Conservation (phyloP, 2,797 vertebrate genomes). For the Craterocephalus amniculus region DNA sequence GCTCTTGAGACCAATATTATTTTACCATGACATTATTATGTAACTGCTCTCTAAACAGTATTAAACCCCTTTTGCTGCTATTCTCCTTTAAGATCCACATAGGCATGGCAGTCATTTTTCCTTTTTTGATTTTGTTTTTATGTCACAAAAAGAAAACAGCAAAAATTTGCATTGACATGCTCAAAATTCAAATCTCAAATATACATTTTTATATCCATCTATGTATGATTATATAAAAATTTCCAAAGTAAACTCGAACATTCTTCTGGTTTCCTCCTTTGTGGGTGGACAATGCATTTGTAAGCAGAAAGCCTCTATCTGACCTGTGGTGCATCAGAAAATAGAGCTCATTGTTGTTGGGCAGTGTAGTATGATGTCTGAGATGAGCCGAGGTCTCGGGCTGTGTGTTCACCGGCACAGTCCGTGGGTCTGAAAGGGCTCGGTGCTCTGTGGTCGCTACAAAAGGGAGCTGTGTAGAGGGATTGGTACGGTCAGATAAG, state of each 20-base stretch:
- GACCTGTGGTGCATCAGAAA: constrained; percentile 72
- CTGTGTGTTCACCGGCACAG: constrained; percentile 69
- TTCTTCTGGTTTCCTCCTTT: constrained; percentile 59
- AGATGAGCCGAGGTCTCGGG: constrained; percentile 77
- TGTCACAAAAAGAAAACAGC: constrained; percentile 1
- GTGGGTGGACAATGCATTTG: constrained; percentile 64
- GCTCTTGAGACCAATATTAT: constrained; percentile 68
- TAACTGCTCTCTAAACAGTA: constrained; percentile 68
- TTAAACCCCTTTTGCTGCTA: constrained; percentile 54
- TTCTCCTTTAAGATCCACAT: constrained; percentile 17
- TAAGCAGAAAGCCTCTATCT: constrained; percentile 65
- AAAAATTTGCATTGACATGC: constrained; percentile 22
- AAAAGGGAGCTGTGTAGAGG: constrained; percentile 79
- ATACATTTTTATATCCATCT: background rate
- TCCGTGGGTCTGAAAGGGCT: constrained; percentile 74
- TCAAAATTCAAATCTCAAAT: background rate
- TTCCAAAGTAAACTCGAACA: constrained; percentile 28
- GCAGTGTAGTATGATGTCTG: constrained; percentile 82
- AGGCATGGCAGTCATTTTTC: background rate
- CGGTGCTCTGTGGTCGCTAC: constrained; percentile 68
- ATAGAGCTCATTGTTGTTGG: constrained; percentile 79
- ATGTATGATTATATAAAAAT: constrained; percentile 31
- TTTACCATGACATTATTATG: constrained; percentile 67
- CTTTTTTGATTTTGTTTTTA: background rate
- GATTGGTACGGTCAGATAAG: constrained; percentile 80